Evolutionary conservation across 2,888 invertebrate species (phyloP).

Genomic region (Drosophila quasianomalipes): DNA sequence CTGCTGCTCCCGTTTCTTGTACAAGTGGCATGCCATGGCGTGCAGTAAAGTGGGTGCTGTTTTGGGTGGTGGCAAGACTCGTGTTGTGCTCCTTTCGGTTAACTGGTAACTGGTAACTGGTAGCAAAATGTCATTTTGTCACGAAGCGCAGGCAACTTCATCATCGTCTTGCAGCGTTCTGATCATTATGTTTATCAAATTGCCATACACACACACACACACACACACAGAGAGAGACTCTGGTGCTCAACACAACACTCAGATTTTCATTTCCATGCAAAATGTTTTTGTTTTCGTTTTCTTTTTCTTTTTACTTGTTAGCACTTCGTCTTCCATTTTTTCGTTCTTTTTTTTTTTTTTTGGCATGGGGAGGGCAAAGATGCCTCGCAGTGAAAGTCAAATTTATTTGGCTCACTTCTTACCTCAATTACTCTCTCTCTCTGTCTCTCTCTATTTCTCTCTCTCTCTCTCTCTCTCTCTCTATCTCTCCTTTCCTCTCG

Average conservation of each 20-base stretch:
- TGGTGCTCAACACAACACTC: slow-evolving; percentile 28
- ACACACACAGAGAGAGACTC: not conserved
- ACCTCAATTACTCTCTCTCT: slow-evolving; percentile 7
- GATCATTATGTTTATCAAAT: slow-evolving; percentile 75
- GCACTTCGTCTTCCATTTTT: slow-evolving; percentile 23
- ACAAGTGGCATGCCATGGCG: not conserved
- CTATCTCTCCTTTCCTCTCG: not conserved
- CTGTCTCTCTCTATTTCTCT: not conserved
- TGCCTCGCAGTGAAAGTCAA: slow-evolving; percentile 44
- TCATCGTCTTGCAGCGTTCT: slow-evolving; percentile 36
- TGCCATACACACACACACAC: slow-evolving; percentile 45
- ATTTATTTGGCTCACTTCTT: slow-evolving; percentile 41
- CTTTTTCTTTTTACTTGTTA: slow-evolving; percentile 20
- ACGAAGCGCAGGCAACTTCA: slow-evolving; percentile 68
- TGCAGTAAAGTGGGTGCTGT: not conserved
- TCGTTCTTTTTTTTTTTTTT: slow-evolving; percentile 15
- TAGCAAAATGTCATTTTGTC: slow-evolving; percentile 79
- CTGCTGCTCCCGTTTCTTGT: not conserved
- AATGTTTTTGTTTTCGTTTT: slow-evolving; percentile 43
- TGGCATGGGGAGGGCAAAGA: slow-evolving; percentile 6
- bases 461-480: not conserved
- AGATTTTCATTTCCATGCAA: slow-evolving; percentile 63
- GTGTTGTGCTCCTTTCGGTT: slow-evolving; percentile 10
- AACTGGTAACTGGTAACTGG: slow-evolving; percentile 38
- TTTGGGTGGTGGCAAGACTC: slow-evolving; percentile 32